Conservation (phyloP, 1,140 invertebrate species). For the Phymorhynchus buccinoides region DNA sequence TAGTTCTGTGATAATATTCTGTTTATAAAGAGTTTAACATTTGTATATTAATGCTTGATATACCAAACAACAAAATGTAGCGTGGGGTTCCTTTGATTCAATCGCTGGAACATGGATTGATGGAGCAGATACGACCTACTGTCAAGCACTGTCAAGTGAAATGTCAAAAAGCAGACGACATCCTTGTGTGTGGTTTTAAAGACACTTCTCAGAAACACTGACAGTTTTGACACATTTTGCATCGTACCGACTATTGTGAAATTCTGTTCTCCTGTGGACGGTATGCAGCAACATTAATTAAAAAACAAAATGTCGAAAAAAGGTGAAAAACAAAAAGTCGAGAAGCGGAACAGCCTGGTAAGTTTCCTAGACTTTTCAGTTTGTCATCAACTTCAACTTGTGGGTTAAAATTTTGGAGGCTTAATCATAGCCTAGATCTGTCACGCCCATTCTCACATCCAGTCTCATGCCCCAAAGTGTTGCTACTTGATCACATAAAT, state of each 20-base stretch:
- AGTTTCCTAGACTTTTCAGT: too few species aligned
- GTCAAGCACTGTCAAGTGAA: background rate
- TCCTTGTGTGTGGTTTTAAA: background rate
- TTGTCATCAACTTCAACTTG: too few species aligned
- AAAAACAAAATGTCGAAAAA: constrained; percentile 38
- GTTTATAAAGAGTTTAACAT: background rate
- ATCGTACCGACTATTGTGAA: background rate
- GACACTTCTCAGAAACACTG: background rate
- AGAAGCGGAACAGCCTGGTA: constrained; percentile 64
- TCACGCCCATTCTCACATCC: too few species aligned
- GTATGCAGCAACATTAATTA: background rate
- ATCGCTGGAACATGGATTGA: background rate
- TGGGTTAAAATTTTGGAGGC: too few species aligned
- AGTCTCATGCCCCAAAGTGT: too few species aligned
- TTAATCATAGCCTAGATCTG: too few species aligned
- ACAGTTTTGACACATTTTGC: background rate
- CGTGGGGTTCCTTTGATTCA: background rate
- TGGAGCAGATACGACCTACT: too few species aligned
- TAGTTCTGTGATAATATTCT: background rate
- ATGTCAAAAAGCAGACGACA: background rate
- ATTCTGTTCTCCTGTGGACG: background rate
- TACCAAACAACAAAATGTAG: background rate
- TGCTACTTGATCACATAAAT: too few species aligned
- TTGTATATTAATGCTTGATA: background rate
- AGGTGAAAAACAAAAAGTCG: constrained; percentile 51